These are phyloP conservation scores for Xanthia togata DNA, from an alignment of 2,888 invertebrate genomes.

Conservation along the genomic window DNA sequence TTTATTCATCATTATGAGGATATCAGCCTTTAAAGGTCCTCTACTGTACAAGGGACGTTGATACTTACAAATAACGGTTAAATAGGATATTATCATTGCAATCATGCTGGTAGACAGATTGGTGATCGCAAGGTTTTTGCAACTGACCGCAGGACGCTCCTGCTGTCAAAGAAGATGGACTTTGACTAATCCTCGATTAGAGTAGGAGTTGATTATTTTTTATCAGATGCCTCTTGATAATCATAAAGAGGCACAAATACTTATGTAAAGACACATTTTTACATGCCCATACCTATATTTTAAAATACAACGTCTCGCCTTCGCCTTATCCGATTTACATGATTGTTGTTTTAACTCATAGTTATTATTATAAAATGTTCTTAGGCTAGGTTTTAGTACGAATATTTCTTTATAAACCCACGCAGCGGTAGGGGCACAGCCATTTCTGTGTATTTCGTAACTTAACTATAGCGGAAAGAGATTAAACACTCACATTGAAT, in stretches of 20 bases:
- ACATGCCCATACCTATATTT: not conserved
- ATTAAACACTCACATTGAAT: constrained; percentile 55
- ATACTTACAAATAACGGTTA: constrained; percentile 25
- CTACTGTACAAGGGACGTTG: constrained; percentile 11
- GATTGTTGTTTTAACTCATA: not conserved
- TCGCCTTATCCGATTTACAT: not conserved
- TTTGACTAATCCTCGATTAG: not conserved
- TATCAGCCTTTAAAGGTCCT: constrained; percentile 19
- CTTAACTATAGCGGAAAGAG: constrained; percentile 26
- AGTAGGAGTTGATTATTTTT: not conserved
- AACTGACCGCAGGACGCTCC: not conserved
- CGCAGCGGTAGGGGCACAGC: not conserved
- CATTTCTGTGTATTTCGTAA: constrained; percentile 17
- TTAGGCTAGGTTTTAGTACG: not conserved
- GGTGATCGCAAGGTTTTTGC: not conserved
- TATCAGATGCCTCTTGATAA: not conserved
- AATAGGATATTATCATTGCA: constrained; percentile 8
- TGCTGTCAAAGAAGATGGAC: not conserved
- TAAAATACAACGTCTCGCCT: not conserved
- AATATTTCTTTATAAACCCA: not conserved
- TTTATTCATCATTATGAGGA: constrained; percentile 46
- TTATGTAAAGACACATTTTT: not conserved
- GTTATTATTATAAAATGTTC: not conserved
- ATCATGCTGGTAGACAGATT: constrained; percentile 24
- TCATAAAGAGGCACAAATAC: not conserved